These are phyloP conservation scores for Athalia rosae DNA, from an alignment of 2,888 invertebrate genomes.

Conservation along the genomic window DNA sequence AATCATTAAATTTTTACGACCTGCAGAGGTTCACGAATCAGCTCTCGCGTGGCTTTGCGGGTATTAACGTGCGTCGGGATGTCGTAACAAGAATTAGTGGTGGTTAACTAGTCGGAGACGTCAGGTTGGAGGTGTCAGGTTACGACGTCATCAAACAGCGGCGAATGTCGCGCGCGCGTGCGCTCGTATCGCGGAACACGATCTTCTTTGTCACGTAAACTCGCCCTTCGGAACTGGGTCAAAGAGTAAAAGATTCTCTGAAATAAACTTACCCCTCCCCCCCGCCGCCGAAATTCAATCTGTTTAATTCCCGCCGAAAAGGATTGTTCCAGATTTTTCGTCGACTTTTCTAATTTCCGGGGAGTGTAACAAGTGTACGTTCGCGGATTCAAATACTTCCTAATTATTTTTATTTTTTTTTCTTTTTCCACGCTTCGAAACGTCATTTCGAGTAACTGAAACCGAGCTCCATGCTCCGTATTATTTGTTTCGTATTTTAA, in stretches of 20 bases:
- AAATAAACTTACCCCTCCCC: constrained; percentile 6
- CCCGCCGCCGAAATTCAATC: background rate
- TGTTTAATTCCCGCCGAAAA: constrained; percentile 16
- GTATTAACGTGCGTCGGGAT: background rate
- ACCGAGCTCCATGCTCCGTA: background rate
- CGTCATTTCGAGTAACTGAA: too few species aligned
- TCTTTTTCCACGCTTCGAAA: too few species aligned
- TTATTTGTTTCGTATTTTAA: background rate
- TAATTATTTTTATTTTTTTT: too few species aligned
- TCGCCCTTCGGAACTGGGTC: background rate
- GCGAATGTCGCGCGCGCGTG: background rate
- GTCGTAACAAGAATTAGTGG: constrained; percentile 31
- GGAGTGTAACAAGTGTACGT: constrained; percentile 10
- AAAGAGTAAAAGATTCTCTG: constrained; percentile 8
- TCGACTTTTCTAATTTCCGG: background rate
- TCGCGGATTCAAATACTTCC: too few species aligned
- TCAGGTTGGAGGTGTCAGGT: constrained; percentile 21
- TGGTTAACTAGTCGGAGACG: constrained; percentile 23
- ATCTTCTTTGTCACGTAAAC: constrained; percentile 29
- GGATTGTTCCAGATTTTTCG: constrained; percentile 1
- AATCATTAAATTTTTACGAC: background rate
- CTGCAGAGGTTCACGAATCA: background rate
- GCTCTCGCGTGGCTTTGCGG: background rate
- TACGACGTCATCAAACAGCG: constrained; percentile 21
- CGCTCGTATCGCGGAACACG: background rate